Base-by-base conservation (phyloP, 2,113 vertebrate genomes). In the Rattus rattus region DNA sequence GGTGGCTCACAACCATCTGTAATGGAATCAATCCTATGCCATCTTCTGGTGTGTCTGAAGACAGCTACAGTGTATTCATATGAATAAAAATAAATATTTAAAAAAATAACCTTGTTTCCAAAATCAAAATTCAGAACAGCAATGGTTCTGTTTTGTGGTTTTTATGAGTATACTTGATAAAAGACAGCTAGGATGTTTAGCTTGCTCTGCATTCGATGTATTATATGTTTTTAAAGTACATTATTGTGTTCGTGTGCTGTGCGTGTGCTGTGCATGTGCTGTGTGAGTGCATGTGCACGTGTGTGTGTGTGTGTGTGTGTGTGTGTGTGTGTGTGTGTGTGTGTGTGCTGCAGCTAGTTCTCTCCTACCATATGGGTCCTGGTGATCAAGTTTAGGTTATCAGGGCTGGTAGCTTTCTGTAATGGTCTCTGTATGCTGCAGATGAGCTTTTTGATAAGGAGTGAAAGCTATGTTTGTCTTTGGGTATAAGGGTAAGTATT, bases 291-390 rank as follows among this genome's bases (percentile, higher is more conserved):
- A 33, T 24, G 20, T 43, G 20, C 47, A 22, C 16, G 5, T 49
- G 75, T 30, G 14, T 33, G 47, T 33, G 7, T 52, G 28, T 36
- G 16, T 16, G 28, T 10, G 16, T 1, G 7, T 22, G 30, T 11
- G 30, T 47, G 39, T 47, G 24, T 10, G 5, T 2, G 28, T 5
- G 33, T 5, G 7, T 33, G 47, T 1, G 4, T 10, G 5, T 5
- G 9, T 54, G 3, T 11, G 8, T 11, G 14, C 30, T 36, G 30
- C 17, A 56, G 30, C 19, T 80, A 33, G 49, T 16, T 49, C 26
- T 49, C 22, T 76, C n/a, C 73, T 75, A 77, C 30, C 49, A 36
- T 36, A 4, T 56, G 77, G 77, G 30, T 80, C 77, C 33, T 47
- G 49, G 49, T 36, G 77, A 80, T 56, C 52, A 36, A 36, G 56